Conservation (phyloP, 2,888 invertebrate species). For the Melieria crassipennis region DNA sequence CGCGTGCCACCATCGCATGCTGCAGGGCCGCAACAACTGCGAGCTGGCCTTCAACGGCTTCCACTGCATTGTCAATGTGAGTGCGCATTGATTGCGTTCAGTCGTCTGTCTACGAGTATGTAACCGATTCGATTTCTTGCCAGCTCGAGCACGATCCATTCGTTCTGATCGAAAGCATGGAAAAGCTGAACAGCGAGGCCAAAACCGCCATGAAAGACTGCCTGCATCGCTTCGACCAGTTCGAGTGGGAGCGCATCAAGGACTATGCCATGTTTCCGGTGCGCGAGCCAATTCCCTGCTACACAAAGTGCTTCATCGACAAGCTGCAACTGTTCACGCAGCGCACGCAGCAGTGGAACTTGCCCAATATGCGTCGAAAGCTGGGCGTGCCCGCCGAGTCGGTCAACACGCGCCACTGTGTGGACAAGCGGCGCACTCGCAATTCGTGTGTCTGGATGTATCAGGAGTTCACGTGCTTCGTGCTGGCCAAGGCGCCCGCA, state of each 20-base stretch:
- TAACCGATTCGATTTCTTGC: neutral
- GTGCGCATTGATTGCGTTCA: constrained; percentile 35
- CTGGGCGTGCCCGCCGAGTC: constrained; percentile 49
- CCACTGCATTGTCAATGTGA: constrained; percentile 57
- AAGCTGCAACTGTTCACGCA: constrained; percentile 52
- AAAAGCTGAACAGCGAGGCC: constrained; percentile 45
- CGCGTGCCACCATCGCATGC: constrained; percentile 52
- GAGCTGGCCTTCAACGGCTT: constrained; percentile 56
- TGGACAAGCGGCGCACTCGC: constrained; percentile 41
- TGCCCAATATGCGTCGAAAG: constrained; percentile 45
- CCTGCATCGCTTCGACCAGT: constrained; percentile 48
- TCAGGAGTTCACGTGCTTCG: constrained; percentile 54
- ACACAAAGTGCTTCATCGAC: constrained; percentile 53
- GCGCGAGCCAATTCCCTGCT: constrained; percentile 57
- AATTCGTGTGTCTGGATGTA: constrained; percentile 48
- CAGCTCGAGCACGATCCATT: constrained; percentile 59
- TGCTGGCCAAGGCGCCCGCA: constrained; percentile 39
- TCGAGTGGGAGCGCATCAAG: constrained; percentile 50
- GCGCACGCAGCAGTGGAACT: constrained; percentile 51
- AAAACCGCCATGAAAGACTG: constrained; percentile 58
- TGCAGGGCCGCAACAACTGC: constrained; percentile 45
- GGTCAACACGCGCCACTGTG: constrained; percentile 43
- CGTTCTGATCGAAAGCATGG: constrained; percentile 54
- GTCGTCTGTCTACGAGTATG: neutral
- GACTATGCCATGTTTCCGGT: constrained; percentile 50